These are phyloP conservation scores for Metallyticus violacea DNA, from an alignment of 2,888 invertebrate species.

Conservation along the genomic window DNA sequence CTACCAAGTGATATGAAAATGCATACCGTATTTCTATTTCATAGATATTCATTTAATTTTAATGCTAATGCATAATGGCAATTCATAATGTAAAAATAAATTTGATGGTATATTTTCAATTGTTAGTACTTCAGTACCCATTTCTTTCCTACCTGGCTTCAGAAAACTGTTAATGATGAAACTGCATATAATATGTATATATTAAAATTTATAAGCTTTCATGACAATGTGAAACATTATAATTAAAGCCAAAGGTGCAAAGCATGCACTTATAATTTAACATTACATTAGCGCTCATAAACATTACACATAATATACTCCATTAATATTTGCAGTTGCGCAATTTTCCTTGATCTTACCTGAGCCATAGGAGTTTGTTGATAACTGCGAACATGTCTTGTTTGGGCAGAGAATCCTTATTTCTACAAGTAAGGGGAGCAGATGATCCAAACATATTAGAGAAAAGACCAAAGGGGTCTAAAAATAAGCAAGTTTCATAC, in stretches of 20 bases:
- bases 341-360: constrained; percentile 50
- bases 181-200: background rate
- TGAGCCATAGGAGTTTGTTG: constrained; percentile 71
- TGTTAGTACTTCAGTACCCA: background rate
- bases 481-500: background rate
- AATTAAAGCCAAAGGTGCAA: background rate
- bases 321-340: background rate
- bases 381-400: constrained; percentile 71
- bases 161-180: background rate
- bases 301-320: background rate
- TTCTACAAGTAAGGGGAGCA: constrained; percentile 50
- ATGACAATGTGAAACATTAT: background rate
- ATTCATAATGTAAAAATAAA: no score
- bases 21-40: no score
- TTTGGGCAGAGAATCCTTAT: constrained; percentile 75
- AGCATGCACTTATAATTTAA: background rate
- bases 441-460: constrained; percentile 27
- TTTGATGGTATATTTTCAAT: no score
- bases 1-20: no score
- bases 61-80: no score
- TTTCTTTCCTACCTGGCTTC: background rate
- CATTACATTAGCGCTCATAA: background rate
- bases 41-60: no score
- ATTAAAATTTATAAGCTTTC: background rate
- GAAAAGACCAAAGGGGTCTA: constrained; percentile 13